A percentile compares a stretch with the other conserved stretches of the same genome.
phyloP scores from a whole-genome alignment of 2,797 vertebrate genomes.

The Pelochelys cantorii region DNA sequence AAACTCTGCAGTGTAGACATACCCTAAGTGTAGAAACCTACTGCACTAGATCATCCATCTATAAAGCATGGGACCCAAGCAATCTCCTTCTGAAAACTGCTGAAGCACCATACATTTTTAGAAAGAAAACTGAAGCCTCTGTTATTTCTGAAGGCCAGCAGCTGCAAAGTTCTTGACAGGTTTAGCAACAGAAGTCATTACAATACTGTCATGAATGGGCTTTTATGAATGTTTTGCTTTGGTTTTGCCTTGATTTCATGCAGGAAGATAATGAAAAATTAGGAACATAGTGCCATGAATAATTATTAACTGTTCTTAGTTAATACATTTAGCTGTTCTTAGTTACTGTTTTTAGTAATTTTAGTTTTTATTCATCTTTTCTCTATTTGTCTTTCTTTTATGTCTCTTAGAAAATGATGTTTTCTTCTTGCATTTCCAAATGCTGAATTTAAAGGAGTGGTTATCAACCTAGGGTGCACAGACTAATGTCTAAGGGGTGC shows the following conservation, averaged over 20 bases:
- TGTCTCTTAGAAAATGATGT: slow-evolving; percentile 23
- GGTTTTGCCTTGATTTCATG: not conserved
- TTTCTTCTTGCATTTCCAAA: not conserved
- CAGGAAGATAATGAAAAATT: not conserved
- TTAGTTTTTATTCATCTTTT: slow-evolving; percentile 51
- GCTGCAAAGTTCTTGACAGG: not conserved
- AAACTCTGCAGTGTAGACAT: no score
- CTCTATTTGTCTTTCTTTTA: slow-evolving; percentile 37
- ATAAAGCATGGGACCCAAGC: not conserved
- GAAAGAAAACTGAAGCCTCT: not conserved
- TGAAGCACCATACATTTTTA: not conserved
- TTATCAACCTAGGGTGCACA: no score
- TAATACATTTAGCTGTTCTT: slow-evolving; percentile 19
- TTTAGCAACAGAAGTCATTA: not conserved
- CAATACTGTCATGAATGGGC: not conserved
- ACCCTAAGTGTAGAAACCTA: not conserved
- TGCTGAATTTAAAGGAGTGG: not conserved
- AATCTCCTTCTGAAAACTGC: not conserved
- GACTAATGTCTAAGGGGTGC: no score
- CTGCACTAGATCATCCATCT: not conserved
- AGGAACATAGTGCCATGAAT: slow-evolving; percentile 16
- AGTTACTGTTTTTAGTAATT: slow-evolving; percentile 4
- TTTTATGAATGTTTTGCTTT: not conserved
- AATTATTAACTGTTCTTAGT: slow-evolving; percentile 28
- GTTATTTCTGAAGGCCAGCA: not conserved